These are phyloP conservation scores for Bombus vancouverensis DNA, from an alignment of 1,140 invertebrate genomes.

Conservation along the genomic window DNA sequence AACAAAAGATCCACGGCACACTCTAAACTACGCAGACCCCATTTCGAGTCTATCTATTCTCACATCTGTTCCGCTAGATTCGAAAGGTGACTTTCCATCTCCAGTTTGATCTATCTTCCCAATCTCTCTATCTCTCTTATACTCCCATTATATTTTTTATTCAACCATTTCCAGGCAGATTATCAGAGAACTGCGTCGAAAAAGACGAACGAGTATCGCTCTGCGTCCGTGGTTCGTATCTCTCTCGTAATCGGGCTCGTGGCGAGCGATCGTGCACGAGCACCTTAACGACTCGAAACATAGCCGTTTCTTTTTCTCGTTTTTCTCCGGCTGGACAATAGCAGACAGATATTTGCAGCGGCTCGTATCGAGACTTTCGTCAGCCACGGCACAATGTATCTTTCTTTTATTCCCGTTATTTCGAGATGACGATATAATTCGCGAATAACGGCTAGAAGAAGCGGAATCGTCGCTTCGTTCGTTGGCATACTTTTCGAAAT, in stretches of 20 bases:
- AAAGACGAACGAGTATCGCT: not conserved
- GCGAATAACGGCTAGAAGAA: slow-evolving; percentile 32
- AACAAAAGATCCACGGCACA: slow-evolving; percentile 33
- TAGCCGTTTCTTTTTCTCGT: not conserved
- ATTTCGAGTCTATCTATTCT: slow-evolving; percentile 41
- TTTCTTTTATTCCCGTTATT: slow-evolving; percentile 33
- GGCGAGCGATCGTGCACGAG: not conserved
- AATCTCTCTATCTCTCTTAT: too few relatives aligned
- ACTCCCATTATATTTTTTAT: not conserved
- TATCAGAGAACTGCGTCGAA: slow-evolving; percentile 11
- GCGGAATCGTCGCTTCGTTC: not conserved
- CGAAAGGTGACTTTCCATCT: slow-evolving; percentile 55
- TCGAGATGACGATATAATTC: slow-evolving; percentile 25
- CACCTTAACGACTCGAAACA: slow-evolving; percentile 40
- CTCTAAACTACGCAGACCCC: slow-evolving; percentile 11
- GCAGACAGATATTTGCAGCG: not conserved
- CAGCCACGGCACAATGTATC: slow-evolving; percentile 26
- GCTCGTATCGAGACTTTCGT: slow-evolving; percentile 6
- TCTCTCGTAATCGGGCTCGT: slow-evolving; percentile 16
- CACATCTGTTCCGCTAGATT: slow-evolving; percentile 57
- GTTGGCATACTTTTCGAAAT: slow-evolving; percentile 56
- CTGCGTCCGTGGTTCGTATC: slow-evolving; percentile 14
- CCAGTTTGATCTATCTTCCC: not conserved
- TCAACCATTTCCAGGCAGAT: not conserved
- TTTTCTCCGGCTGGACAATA: slow-evolving; percentile 16